Evolutionary conservation across 2,797 vertebrate species (phyloP), one percentile per base, ranked within the genome.

Genomic region (Enteromius thamalakanensis): DNA sequence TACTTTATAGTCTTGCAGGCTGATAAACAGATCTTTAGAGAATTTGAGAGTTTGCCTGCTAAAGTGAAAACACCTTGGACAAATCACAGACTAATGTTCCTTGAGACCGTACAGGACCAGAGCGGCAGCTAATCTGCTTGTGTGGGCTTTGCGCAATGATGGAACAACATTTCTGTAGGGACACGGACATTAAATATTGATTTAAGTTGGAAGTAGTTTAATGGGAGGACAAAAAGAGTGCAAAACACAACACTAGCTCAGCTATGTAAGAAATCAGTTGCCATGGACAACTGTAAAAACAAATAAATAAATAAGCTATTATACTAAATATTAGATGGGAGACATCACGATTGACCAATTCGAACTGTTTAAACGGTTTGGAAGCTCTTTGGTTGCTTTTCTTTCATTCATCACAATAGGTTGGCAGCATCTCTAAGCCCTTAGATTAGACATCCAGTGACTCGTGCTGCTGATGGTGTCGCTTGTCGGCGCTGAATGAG

Each of bases 381-480:
- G 53, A 81, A 47, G 40, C 7, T 3, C 14, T 15, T 7, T 55
- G 47, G n/a, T 6, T 58, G 17, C 17, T 80, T 71, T 80, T 80
- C 51, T 40, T 8, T 42, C 51, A 42, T 81, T 64, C 15, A 40
- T 64, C 80, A 75, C 21, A 60, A 65, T 42, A 42, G 15, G 32
- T 65, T 67, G 19, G 40, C 64, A 69, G 37, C 53, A 70, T 60
- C 74, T 77, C 51, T 49, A 55, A 77, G 21, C 19, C 51, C 49
- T 65, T 67, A 58, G 65, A 83, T 83, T 55, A 47, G 74, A 76
- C 81, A 83, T 83, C 37, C 80, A 40, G 51, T 68, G 47, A 79
- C 42, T 72, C 15, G 45, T 72, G 67, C 45, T 49, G 62, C 72
- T 71, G 70, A 69, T 68, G 58, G 65, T 62, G 53, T 83, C 76